Base-by-base conservation (phyloP, 2,797 vertebrate species). In the Chelon auratus region DNA sequence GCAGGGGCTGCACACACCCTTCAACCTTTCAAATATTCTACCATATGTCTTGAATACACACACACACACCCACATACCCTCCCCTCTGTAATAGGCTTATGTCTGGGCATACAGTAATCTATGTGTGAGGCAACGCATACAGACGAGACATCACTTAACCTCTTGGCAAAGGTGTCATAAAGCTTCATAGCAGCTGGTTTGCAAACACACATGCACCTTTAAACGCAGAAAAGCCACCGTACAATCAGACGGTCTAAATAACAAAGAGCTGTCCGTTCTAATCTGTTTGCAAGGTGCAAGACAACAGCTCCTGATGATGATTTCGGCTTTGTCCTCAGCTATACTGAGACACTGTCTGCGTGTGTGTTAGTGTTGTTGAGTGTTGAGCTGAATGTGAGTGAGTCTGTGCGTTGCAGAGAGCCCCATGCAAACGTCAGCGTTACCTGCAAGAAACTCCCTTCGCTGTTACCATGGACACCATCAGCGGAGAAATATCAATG, bases 381-480 rank as follows among this genome's bases (percentile, higher is more conserved):
- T 8, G 30, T 33, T 33, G n/a, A 43, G 60, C 43, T 51, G 48
- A 26, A 7, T 40, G 55, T 56, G 51, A 39, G 58, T 51, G 30
- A 18, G 26, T 70, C 42, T 63, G 52, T 62, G 17, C 17, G 43
- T 51, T 71, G 74, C 56, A 54, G 75, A 72, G 72, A 5, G 5
- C 67, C 42, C 48, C 15, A 53, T 85, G 87, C 77, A 69, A 78
- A 84, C 87, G 72, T 91, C 90, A 90, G 89, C 86, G 26, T 68
- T 84, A 91, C 86, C 85, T 86, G 86, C 87, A 64, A 70, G 76
- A 86, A 87, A 87, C 89, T 87, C 85, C 69, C 74, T 87, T 68
- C 62, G 14, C 83, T 77, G 90, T 93, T 92, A 87, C 92, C 89
- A 92, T 91, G 86, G 91, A 88, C 82, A 93, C 90, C 77, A 75